Base-by-base conservation (phyloP, 2,797 vertebrate species). In the Cryptoprocta ferox region DNA sequence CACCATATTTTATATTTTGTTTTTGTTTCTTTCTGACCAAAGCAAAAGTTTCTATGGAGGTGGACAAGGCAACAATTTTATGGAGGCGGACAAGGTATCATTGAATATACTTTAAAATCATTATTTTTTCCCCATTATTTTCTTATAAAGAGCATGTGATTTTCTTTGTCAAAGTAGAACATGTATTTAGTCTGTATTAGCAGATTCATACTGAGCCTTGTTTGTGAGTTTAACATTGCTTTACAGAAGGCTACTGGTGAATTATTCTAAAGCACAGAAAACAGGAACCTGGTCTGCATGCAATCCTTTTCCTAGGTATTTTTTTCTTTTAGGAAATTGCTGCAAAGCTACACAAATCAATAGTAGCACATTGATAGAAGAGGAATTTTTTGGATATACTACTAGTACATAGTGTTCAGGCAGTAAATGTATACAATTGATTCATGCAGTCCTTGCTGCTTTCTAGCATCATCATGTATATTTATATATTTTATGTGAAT, bases 351-450 rank as follows among this genome's bases (percentile, higher is more conserved):
- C 37, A 73, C 65, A 97, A 98, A 98, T 98, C 98, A 97, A 97
- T 85, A 98, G 94, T 0, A 0, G 81, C 94, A 89, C 79, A 35
- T 30, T 97, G 98, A 96, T 59, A 96, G 94, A 97, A 97, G 84
- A 93, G 94, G 89, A 84, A 96, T 71, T 97, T 56, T 73, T 85
- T 75, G 96, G 97, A 97, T 97, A 87, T 96, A 89, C 90, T 85
- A 70, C 61, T 66, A 94, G 82, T 53, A 39, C 83, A 3, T 12
- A 73, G 71, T 48, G 94, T 16, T 87, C 89, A 97, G 85, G 89
- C 85, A 97, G 90, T 83, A 97, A 98, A 88, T 93, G 79, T 97
- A 98, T 97, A 32, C 70, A 97, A 98, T 97, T 98, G 98, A 98
- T 98, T 97, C 80, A 95, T 84, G 96, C 88, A 97, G 86, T 56